These are phyloP conservation scores for Discoglossus pictus DNA, from an alignment of 2,797 vertebrate species.

Conservation along the genomic window DNA sequence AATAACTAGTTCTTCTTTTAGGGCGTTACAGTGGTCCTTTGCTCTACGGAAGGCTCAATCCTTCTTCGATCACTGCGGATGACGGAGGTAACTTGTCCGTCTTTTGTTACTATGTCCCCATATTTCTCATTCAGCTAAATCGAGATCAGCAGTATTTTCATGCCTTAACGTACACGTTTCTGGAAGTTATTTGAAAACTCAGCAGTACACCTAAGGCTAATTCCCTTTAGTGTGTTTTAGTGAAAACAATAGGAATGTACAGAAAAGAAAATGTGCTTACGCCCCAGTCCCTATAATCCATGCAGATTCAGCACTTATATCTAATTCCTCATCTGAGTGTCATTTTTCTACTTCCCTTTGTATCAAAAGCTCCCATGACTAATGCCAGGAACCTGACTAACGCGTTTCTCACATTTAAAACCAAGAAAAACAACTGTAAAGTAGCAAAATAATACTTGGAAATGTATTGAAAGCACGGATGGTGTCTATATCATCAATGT, in stretches of 20 bases:
- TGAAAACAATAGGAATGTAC: constrained; percentile 8
- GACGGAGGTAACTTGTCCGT: no score
- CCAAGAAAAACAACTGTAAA: background rate
- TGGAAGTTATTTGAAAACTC: constrained; percentile 14
- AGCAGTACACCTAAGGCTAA: constrained; percentile 7
- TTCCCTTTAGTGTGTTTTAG: constrained; percentile 32
- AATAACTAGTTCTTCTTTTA: no score
- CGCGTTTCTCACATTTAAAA: background rate
- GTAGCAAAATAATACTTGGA: no score
- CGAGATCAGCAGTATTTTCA: background rate
- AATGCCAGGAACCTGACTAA: background rate
- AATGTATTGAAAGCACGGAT: no score
- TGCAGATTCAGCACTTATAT: constrained; percentile 38
- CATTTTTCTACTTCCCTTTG: constrained; percentile 12
- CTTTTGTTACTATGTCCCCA: no score
- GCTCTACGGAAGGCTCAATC: no score
- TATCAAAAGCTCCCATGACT: constrained; percentile 15
- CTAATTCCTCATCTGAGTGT: constrained; percentile 1
- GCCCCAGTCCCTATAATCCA: background rate
- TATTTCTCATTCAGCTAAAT: no score
- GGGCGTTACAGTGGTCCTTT: no score
- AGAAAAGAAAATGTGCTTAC: constrained; percentile 15
- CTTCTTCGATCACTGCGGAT: no score
- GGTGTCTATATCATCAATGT: no score
- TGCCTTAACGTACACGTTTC: background rate